Conservation (phyloP, 2,888 invertebrate genomes). For the Melieria picta region DNA sequence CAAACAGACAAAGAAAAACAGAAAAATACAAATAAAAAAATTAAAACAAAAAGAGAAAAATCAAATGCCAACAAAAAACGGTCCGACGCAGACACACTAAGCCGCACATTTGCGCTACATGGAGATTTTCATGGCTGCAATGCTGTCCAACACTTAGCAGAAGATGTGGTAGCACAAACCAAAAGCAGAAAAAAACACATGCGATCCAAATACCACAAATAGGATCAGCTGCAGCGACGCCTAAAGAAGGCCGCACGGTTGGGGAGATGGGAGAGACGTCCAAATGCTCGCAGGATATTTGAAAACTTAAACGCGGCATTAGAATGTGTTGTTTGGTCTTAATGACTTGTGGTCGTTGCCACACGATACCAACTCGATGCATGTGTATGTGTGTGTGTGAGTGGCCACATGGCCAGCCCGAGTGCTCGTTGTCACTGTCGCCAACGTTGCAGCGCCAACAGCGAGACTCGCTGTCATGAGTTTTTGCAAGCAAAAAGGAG, state of each 20-base stretch:
- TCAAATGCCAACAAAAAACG: no score
- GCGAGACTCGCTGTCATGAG: no score
- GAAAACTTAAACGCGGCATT: conserved; percentile 32
- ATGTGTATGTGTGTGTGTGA: not conserved
- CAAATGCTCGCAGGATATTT: conserved; percentile 23
- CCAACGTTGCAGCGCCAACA: no score
- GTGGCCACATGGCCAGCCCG: not conserved
- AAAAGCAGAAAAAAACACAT: conserved; percentile 1
- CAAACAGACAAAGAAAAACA: no score
- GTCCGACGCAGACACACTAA: no score
- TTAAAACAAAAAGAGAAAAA: no score
- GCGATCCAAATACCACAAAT: not conserved
- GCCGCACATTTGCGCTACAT: not conserved
- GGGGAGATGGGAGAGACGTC: no score
- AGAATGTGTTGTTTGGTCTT: conserved; percentile 21
- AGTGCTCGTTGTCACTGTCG: no score
- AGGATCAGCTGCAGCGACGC: no score
- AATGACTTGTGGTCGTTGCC: conserved; percentile 29
- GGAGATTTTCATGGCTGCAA: not conserved
- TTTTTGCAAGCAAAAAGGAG: no score
- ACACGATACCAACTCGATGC: not conserved
- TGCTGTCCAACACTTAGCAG: conserved; percentile 1
- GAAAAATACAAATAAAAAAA: no score
- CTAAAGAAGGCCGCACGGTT: no score
- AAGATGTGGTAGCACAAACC: not conserved